Base-by-base conservation (phyloP, 2,888 invertebrate species). In the Athalia cordata region DNA sequence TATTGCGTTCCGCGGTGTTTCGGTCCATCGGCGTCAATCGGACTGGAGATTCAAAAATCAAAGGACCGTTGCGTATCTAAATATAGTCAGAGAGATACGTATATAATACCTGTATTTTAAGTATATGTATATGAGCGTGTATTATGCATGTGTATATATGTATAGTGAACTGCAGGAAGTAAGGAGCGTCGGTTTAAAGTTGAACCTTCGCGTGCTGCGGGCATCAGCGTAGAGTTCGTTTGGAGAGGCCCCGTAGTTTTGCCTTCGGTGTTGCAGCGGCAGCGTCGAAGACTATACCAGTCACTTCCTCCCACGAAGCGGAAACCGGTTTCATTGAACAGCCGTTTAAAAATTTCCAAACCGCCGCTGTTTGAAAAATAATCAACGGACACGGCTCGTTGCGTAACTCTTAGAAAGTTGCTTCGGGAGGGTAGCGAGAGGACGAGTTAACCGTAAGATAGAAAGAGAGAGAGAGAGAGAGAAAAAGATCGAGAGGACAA, bases 311-410 rank as follows among this genome's bases (percentile, higher is more conserved):
- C 75, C 75, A 75, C 61, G 70, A 79, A 57, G 61, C 78, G 78
- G 80, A 82, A 88, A 89, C 89, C 89, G 88, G 89, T 89, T 89
- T 89, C 89, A 89, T 89, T 89, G 86, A 89, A 87, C 86, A 85
- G 85, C 84, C 86, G 85, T 86, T 87, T 85, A 87, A 88, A 87
- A 88, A 87, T 87, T 85, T 85, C 84, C 81, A 80, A 85, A 87
- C 84, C 86, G 83, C 84, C 83, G 84, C 83, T 80, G 76, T 77
- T 86, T 85, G 86, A 88, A 88, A 88, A 89, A 89, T 89, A 88
- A 89, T 89, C 88, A 89, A 87, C 88, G 86, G 84, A 87, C 86
- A 86, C 85, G 84, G 81, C 83, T 79, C 80, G 83, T 89, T 89
- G 87, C 89, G 87, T 89, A 89, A 89, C 86, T 83, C 84, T 82